These are phyloP conservation scores for Vanacampus margaritifer DNA, from an alignment of 2,113 vertebrate species.

Conservation along the genomic window DNA sequence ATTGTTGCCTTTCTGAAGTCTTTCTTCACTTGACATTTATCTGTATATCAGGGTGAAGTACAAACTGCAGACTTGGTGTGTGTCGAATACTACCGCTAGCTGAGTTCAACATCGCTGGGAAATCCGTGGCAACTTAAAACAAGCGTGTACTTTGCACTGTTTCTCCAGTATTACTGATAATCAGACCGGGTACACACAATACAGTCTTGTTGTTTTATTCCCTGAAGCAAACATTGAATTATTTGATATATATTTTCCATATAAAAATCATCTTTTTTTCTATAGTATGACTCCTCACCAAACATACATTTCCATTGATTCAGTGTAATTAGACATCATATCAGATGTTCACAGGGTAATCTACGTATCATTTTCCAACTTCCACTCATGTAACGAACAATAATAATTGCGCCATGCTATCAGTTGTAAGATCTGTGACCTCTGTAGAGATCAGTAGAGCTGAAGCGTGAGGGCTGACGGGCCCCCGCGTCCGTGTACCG, in stretches of 20 bases:
- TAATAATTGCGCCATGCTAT: neutral
- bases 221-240: conserved; percentile 6
- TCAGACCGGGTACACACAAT: conserved; percentile 2
- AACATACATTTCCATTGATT: neutral
- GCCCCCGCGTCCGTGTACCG: conserved; percentile 10
- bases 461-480: conserved; percentile 17
- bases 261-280: neutral
- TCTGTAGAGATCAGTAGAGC: conserved; percentile 40
- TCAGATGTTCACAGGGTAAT: neutral
- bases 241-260: neutral
- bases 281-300: neutral
- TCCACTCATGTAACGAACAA: neutral
- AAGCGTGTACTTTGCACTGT: neutral
- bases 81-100: too few species aligned
- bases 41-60: too few species aligned
- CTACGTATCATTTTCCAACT: neutral
- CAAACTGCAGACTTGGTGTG: too few species aligned
- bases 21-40: too few species aligned
- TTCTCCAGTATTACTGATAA: neutral
- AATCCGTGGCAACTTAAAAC: too few species aligned
- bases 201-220: conserved; percentile 25
- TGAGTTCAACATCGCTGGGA: too few species aligned
- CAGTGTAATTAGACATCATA: neutral
- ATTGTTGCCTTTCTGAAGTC: too few species aligned
- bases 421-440: conserved; percentile 30